phyloP scores from a whole-genome alignment of 2,888 invertebrate genomes.

The Acrobasis suavella region DNA sequence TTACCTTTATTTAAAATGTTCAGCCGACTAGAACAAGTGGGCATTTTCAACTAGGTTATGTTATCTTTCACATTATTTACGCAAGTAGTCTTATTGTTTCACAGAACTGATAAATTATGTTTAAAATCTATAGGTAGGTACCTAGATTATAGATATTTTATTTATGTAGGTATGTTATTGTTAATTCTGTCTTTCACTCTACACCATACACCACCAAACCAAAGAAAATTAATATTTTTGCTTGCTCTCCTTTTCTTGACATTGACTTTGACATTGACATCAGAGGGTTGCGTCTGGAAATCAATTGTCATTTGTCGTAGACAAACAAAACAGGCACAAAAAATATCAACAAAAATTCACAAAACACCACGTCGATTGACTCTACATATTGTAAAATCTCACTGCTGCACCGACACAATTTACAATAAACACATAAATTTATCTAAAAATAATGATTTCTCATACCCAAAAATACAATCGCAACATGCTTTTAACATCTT shows the following conservation, averaged over 20 bases:
- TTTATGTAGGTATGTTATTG: too few relatives aligned
- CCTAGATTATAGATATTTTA: too few relatives aligned
- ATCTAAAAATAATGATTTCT: slow-evolving; percentile 35
- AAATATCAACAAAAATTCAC: neutral
- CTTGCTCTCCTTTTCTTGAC: neutral
- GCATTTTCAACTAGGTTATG: neutral
- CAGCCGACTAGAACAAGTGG: neutral
- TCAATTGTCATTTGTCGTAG: neutral
- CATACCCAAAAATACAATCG: slow-evolving; percentile 72
- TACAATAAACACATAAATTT: neutral
- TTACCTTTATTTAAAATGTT: slow-evolving; percentile 9
- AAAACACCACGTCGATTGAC: neutral
- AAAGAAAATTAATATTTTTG: neutral
- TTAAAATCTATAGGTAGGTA: too few relatives aligned
- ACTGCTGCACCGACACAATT: neutral
- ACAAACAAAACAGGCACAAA: neutral
- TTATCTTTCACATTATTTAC: neutral
- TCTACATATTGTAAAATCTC: neutral
- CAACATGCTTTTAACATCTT: slow-evolving; percentile 75
- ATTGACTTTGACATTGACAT: slow-evolving; percentile 16
- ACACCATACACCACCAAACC: too few relatives aligned
- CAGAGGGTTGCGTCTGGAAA: neutral
- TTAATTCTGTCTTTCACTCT: too few relatives aligned
- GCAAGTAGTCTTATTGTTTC: neutral
- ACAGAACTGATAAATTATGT: neutral